Base-by-base conservation (phyloP, 2,888 invertebrate species). In the Aricia artaxerxes region DNA sequence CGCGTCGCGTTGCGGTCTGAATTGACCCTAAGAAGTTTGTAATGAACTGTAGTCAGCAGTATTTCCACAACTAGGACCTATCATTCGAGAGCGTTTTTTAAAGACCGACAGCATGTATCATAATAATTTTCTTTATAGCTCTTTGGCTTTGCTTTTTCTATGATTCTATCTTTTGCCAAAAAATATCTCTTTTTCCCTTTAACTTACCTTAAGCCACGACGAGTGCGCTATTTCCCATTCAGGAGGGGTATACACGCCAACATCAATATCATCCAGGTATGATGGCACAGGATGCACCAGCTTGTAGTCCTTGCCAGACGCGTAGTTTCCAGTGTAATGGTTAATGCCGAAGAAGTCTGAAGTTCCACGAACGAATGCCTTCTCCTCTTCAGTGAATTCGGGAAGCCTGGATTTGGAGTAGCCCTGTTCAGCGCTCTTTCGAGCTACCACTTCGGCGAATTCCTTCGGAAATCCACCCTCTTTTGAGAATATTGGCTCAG, bases 391-490 rank as follows among this genome's bases (percentile, higher is more conserved):
- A 1, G 87, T 85, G n/a, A 87, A 87, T 64, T 85, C 86, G 16
- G 86, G 87, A 77, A 88, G 79, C 49, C 88, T 83, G 13, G 88
- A 86, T 78, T 86, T 83, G 16, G 83, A 79, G 81, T 85, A 86
- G 1, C 88, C 86, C 83, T 89, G 86, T 31, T 84, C 84, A 16
- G 84, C 81, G 81, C 89, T 87, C 77, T 87, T 88, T 16, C 87
- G 85, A 0, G 91, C 94, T 0, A 95, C 87, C 38, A 84, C 84
- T n/a, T 91, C 85, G 49, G 90, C 88, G 78, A 95, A 85, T 40
- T 95, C 87, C 38, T 91, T 88, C 0, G 95, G 95, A 82, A 95
- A 95, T 81, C 95, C 95, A n/a, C 95, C 95, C n/a, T 92, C 86
- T 38, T 87, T 81, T 6, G 90, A 90, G 83, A 91, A 94, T 78